phyloP scores from a whole-genome alignment of 2,888 invertebrate genomes.

The Tetrapedia diversipes region DNA sequence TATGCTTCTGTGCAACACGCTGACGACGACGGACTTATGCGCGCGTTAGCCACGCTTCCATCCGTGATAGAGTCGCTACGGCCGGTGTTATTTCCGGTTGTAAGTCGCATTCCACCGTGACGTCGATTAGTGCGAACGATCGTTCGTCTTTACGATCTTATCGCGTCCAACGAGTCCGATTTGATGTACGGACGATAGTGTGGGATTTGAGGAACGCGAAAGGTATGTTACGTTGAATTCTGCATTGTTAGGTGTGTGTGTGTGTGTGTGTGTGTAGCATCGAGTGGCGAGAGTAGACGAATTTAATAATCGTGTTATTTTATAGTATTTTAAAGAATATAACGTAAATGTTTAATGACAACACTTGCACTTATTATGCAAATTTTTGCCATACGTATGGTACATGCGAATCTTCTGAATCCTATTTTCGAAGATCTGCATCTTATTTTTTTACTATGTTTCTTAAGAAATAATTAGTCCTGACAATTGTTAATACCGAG shows the following conservation, averaged over 20 bases:
- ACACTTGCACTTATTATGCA: no score
- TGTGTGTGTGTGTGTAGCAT: no score
- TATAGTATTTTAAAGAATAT: no score
- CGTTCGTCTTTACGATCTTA: not conserved
- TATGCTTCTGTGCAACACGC: slow-evolving; percentile 64
- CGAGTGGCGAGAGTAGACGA: not conserved
- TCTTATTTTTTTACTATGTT: no score
- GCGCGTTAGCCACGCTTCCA: slow-evolving; percentile 58
- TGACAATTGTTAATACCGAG: no score
- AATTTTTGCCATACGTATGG: no score
- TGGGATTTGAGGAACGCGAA: not conserved
- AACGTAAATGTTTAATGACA: no score
- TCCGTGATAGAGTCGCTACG: slow-evolving; percentile 35
- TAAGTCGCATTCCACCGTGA: slow-evolving; percentile 12
- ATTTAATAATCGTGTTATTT: no score
- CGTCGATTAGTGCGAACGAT: not conserved
- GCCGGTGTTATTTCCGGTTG: slow-evolving; percentile 15
- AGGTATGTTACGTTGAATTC: not conserved
- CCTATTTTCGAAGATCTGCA: no score
- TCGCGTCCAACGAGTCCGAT: not conserved
- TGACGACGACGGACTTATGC: slow-evolving; percentile 69
- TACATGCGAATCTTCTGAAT: no score
- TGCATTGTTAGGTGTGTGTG: not conserved
- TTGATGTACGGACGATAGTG: not conserved
- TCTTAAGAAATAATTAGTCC: no score